Evolutionary conservation across 2,797 vertebrate genomes (phyloP).

Genomic region (Spinus olivaceus): DNA sequence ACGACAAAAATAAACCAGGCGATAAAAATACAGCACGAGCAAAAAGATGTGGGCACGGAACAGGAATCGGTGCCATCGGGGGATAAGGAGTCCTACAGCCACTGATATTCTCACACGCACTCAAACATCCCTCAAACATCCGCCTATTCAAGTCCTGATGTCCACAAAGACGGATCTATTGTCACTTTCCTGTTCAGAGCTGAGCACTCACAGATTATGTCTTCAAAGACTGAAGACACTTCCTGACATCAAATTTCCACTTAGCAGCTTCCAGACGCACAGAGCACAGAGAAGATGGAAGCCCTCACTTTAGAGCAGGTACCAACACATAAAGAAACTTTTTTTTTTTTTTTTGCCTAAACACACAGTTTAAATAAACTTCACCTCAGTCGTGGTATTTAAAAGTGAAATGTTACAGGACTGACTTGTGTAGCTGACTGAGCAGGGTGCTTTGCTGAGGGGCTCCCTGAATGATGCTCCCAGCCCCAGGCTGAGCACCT

Average conservation of each 20-base stretch:
- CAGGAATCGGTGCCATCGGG: neutral
- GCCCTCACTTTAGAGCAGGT: neutral
- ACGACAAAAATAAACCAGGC: neutral
- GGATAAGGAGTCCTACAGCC: neutral
- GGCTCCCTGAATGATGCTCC: neutral
- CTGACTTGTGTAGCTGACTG: neutral
- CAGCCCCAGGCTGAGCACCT: neutral
- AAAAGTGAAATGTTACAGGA: neutral
- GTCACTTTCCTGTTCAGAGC: neutral
- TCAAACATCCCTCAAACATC: neutral
- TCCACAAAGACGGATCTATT: neutral
- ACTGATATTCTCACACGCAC: fast-evolving
- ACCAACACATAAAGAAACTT: neutral
- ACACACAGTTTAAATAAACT: neutral
- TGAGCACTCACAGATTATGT: neutral
- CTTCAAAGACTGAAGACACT: neutral
- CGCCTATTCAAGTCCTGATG: neutral
- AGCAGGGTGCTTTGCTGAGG: neutral
- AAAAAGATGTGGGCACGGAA: neutral
- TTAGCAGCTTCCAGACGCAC: neutral
- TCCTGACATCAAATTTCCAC: neutral
- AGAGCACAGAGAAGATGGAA: neutral
- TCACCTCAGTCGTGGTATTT: neutral
- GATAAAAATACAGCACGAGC: neutral
- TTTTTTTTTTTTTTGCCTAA: neutral